Evolutionary conservation across 1,140 invertebrate genomes (phyloP), one percentile per base, ranked within the genome.

Genomic region (Antheraea mylitta): DNA sequence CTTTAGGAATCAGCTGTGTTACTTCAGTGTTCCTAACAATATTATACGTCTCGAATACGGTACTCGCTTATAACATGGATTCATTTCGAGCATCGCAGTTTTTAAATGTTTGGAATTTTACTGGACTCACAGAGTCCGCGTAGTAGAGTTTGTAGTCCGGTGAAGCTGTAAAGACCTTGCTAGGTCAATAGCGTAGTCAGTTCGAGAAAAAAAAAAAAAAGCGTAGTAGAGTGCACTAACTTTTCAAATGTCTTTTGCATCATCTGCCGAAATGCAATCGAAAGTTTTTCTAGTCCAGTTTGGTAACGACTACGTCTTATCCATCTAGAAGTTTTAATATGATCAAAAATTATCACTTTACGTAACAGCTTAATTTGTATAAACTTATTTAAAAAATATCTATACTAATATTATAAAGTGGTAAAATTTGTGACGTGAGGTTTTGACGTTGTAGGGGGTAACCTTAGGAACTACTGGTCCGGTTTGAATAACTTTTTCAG

Each of bases 201-300:
- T n/a, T n/a, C n/a, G n/a, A n/a, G n/a, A n/a, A n/a, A n/a, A n/a
- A n/a, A n/a, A n/a, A n/a, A n/a, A n/a, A n/a, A n/a, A n/a, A n/a
- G 62, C 63, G 68, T 75, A 73, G 73, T 67, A 30, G 64, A 72
- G 62, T 70, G 70, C 72, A 74, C 74, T 77, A 81, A 85, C 76
- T 84, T 84, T 72, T 63, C 68, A 64, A 80, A 81, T 70, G 79
- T 82, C 81, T 80, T 82, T 82, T 82, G 83, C 74, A 78, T 68
- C 77, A 85, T 82, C 80, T 86, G 81, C 83, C 79, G 85, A 87
- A 89, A 86, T 81, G 81, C 79, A 83, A 85, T 83, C 78, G 74
- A 76, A 85, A 85, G 74, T 85, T 85, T 80, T 80, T 82, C 82
- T 89, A 83, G 80, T 84, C 77, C 77, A 80, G 72, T 70, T 79